phyloP scores from a whole-genome alignment of 2,797 vertebrate species.

The Semaprochilodus insignis region DNA sequence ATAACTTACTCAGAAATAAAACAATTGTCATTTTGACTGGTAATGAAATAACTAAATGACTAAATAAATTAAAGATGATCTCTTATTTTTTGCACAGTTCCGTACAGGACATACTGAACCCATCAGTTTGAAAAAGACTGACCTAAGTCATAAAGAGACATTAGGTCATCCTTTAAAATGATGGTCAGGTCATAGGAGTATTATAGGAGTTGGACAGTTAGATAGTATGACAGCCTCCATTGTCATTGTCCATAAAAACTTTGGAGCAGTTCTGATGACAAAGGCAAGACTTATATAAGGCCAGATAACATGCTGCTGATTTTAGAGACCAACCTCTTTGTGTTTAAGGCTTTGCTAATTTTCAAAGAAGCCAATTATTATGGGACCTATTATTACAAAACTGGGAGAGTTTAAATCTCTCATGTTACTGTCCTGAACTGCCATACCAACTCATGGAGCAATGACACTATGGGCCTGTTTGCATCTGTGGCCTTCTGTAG shows the following conservation, averaged over 20 bases:
- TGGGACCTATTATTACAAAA: neutral
- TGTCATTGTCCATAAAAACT: neutral
- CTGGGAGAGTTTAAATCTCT: neutral
- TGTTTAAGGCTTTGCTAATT: neutral
- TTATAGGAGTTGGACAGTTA: neutral
- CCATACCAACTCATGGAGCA: neutral
- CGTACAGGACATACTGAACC: no score
- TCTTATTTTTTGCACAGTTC: no score
- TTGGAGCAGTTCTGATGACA: neutral
- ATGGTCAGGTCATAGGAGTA: neutral
- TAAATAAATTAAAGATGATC: no score
- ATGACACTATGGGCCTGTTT: neutral
- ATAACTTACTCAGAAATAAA: no score
- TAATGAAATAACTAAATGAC: no score
- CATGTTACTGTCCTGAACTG: no score
- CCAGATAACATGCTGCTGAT: neutral
- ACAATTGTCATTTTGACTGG: no score
- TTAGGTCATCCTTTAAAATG: no score
- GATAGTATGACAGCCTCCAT: no score
- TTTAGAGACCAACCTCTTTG: neutral
- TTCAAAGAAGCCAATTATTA: neutral
- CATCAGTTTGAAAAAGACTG: no score
- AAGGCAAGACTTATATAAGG: neutral
- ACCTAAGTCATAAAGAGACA: no score
- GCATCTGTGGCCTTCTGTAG: neutral